Evolutionary conservation across 2,113 vertebrate species (phyloP).

Genomic region (Sceloporus tristichus): DNA sequence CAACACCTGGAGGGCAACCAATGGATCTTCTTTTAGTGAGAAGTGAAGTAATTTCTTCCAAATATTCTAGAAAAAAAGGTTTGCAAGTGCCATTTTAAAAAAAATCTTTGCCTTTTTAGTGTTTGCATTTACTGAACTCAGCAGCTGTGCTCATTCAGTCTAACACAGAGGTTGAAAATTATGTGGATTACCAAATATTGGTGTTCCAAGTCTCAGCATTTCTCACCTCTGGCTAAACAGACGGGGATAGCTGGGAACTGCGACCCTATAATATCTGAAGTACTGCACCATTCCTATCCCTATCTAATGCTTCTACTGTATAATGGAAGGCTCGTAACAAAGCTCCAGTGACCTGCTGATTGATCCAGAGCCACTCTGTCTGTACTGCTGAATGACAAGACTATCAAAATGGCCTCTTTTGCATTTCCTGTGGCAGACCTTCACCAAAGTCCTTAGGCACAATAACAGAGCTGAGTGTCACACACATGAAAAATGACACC

Average conservation of each 20-base stretch:
- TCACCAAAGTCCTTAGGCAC: neutral
- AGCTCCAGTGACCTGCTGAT: neutral
- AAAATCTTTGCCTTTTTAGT: neutral
- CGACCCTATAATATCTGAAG: neutral
- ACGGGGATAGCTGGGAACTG: neutral
- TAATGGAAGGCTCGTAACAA: neutral
- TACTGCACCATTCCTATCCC: neutral
- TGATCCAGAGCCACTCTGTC: neutral
- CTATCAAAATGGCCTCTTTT: neutral
- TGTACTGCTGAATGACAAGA: neutral
- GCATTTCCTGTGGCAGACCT: neutral
- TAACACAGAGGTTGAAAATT: too few relatives aligned
- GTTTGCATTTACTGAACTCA: neutral
- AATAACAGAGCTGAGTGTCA: conserved; percentile 2
- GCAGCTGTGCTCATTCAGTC: neutral
- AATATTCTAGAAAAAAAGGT: neutral
- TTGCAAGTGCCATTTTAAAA: neutral
- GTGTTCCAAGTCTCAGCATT: too few relatives aligned
- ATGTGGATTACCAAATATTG: too few relatives aligned
- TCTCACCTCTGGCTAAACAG: neutral
- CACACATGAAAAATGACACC: conserved; percentile 7
- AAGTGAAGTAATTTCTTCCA: neutral
- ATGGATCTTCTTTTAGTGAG: neutral
- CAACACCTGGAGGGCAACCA: neutral
- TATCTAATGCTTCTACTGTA: neutral